phyloP scores from a whole-genome alignment of 1,140 invertebrate genomes.

The Kradibia gibbosae region DNA sequence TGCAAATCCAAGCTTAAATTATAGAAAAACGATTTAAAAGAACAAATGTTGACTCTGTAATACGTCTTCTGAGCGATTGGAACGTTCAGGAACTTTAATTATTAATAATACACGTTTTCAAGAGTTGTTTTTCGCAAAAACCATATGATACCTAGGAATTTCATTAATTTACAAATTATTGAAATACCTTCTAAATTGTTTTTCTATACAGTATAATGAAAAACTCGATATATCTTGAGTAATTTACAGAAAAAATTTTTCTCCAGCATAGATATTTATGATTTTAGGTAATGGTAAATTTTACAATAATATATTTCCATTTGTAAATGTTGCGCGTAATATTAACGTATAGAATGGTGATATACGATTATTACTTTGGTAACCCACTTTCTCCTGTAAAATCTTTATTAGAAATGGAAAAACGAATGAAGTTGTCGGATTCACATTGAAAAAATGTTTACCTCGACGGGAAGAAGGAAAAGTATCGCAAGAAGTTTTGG shows the following conservation, averaged over 20 bases:
- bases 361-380: conserved; percentile 40
- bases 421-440: conserved; percentile 35
- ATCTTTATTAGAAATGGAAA: conserved; percentile 47
- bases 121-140: no score
- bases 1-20: background rate
- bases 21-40: conserved; percentile 13
- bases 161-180: no score
- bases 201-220: no score
- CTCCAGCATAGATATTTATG: no score
- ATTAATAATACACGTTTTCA: no score
- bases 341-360: background rate
- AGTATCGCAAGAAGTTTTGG: conserved; percentile 16
- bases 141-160: no score
- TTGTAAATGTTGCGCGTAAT: background rate
- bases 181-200: no score
- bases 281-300: background rate
- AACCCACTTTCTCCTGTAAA: conserved; percentile 23
- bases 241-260: no score
- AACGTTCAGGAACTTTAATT: no score
- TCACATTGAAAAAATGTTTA: conserved; percentile 28
- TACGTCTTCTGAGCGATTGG: no score
- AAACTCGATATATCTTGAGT: no score
- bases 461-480: background rate
- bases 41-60: no score
- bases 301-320: background rate